Conservation (phyloP, 2,113 vertebrate species). For the Myiagra hebetior region DNA sequence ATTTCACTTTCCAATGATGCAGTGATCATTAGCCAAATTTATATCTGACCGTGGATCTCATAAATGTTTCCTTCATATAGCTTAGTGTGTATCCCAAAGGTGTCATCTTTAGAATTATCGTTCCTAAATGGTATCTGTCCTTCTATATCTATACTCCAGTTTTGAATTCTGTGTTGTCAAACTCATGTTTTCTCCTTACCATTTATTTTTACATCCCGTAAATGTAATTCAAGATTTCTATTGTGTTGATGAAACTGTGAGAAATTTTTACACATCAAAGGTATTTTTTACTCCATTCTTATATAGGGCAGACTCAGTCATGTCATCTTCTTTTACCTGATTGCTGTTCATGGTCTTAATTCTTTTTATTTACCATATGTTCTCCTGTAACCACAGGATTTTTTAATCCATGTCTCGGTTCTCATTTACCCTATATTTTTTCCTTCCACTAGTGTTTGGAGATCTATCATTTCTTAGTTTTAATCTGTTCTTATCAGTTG, state of each 20-base stretch:
- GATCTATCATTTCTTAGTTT: neutral
- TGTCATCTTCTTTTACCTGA: neutral
- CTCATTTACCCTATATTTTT: neutral
- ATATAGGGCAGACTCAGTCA: neutral
- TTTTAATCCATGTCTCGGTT: neutral
- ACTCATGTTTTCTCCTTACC: neutral
- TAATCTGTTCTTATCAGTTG: neutral
- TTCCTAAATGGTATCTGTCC: neutral
- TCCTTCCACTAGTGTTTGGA: neutral
- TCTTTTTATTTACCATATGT: neutral
- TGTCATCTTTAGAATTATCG: neutral
- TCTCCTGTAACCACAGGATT: neutral
- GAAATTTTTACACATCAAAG: neutral
- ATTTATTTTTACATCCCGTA: neutral
- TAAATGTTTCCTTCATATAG: neutral
- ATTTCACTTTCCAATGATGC: neutral
- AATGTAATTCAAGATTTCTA: neutral
- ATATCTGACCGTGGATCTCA: neutral
- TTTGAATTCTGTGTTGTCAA: neutral
- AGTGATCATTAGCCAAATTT: neutral
- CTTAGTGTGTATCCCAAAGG: neutral
- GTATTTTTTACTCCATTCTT: neutral
- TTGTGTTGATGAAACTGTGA: neutral
- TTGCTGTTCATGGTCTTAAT: neutral
- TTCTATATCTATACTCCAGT: neutral